Base-by-base conservation (phyloP, 2,797 vertebrate species). In the Podargus strigoides region DNA sequence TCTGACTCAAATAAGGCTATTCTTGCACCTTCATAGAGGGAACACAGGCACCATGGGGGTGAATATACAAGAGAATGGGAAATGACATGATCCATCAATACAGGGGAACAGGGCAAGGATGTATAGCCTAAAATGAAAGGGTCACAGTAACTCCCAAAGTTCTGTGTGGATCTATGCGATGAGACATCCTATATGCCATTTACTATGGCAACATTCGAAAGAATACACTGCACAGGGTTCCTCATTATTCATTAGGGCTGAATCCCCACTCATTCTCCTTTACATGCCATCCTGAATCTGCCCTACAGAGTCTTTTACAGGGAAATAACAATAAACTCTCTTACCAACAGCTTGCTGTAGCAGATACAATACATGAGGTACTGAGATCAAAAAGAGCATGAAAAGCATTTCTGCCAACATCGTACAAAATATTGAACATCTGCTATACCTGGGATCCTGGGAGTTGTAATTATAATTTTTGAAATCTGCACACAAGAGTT, bases 391-490 rank as follows among this genome's bases (percentile, higher is more conserved):
- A 98, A 98, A 98, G 97, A 98, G 97, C 97, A 97, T 97, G 97
- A 97, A 97, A 98, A 98, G 97, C 98, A 97, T 97, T 98, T 97
- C 98, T 98, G 98, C 98, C 97, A 98, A 97, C 98, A 98, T 97
- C 77, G 75, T 98, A 97, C 97, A 98, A 98, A 98, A 98, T 98
- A 98, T 98, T 98, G 98, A 98, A 98, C 98, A 98, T 98, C 98
- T 98, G 98, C 98, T 98, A 55, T 97, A 97, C 98, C 98, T 98
- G 97, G 97, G 97, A 98, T 97, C 98, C 95, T 98, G 98, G 98
- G 98, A 98, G 97, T 97, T 98, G 97, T 98, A 98, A 98, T 98
- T 98, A 98, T 98, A 98, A 98, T 98, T 98, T 98, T 97, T 98
- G 98, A 98, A 98, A 98, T 98, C 98, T 97, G 97, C 98, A 98